phyloP scores from a whole-genome alignment of 2,113 vertebrate species.

The Sinocyclocheilus rhinocerous region DNA sequence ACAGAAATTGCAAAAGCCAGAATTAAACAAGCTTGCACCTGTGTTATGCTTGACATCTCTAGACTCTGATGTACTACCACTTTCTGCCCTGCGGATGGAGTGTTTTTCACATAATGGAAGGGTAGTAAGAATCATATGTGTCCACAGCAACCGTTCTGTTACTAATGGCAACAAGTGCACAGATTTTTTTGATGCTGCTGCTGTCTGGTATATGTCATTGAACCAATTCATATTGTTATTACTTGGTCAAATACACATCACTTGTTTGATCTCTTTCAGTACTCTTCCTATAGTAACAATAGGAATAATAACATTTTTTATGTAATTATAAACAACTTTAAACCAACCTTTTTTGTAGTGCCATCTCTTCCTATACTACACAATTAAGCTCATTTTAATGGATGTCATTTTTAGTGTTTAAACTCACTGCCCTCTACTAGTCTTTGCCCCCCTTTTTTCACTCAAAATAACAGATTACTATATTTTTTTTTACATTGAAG shows the following conservation, averaged over 20 bases:
- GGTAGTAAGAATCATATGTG: not conserved
- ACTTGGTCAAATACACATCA: not conserved
- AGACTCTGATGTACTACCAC: not conserved
- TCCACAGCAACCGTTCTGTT: slow-evolving; percentile 37
- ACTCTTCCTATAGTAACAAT: not conserved
- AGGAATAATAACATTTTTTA: not conserved
- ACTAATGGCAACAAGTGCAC: slow-evolving; percentile 44
- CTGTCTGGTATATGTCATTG: not conserved
- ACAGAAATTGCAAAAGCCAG: not conserved
- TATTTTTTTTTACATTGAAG: slow-evolving; percentile 29
- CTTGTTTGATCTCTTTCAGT: not conserved
- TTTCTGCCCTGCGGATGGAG: slow-evolving; percentile 35
- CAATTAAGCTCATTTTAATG: not conserved
- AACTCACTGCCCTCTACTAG: not conserved
- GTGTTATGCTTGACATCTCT: not conserved
- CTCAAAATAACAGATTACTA: slow-evolving; percentile 48
- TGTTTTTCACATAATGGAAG: not conserved
- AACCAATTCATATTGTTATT: not conserved
- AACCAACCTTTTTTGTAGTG: not conserved
- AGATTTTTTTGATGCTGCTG: not conserved
- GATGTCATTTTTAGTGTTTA: not conserved
- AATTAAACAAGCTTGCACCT: not conserved
- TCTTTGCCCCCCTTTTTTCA: not conserved
- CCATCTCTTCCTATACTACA: not conserved
- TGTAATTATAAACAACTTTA: not conserved